Base-by-base conservation (phyloP, 1,140 invertebrate species). In the Sycobia sp. region DNA sequence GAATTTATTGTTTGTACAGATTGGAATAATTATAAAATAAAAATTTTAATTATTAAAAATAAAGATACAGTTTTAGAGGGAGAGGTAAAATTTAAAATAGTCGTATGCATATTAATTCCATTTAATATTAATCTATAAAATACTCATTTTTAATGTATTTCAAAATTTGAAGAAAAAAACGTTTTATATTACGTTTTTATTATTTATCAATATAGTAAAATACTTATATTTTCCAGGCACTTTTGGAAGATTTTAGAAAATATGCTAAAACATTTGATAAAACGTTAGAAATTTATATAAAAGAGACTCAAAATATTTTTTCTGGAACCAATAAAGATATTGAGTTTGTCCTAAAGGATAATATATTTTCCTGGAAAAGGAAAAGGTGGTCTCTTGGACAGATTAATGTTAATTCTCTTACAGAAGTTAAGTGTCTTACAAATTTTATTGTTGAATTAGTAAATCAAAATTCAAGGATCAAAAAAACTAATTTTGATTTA, bases 351-450 rank as follows among this genome's bases (percentile, higher is more conserved):
- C 10, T 73, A 4, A 2, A 70, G 22, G 29, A 70, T 5, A 32
- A 65, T 10, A 49, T 13, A 8, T 58, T 75, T 16, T 32, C 47
- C 23, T 73, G 71, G 73, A 68, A 57, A 29, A 66, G 49, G 36
- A 62, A 65, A 34, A 9, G 32, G 16, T 66, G 63, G 44, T 67
- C 25, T 13, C 54, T 68, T 41, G 73, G 73, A 27, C n/a, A 27
- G 49, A 68, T 74, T 27, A 7, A 25, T 43, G 8, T 74, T 16
- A 13, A 34, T 20, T 20, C 49, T n/a, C 16, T 64, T 47, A 65
- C 22, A 1, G 65, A 73, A 36, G 32, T 68, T 14, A 38, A 44
- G 22, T n/a, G 23, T 43, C 23, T 73, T 8, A 65, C 60, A 8
- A 41, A 68, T 8, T 50, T 44, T 55, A 60, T 70, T 1, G 39